Evolutionary conservation across 2,888 invertebrate genomes (phyloP), one percentile per base, ranked within the genome.

Genomic region (Leptopilina myrica): DNA sequence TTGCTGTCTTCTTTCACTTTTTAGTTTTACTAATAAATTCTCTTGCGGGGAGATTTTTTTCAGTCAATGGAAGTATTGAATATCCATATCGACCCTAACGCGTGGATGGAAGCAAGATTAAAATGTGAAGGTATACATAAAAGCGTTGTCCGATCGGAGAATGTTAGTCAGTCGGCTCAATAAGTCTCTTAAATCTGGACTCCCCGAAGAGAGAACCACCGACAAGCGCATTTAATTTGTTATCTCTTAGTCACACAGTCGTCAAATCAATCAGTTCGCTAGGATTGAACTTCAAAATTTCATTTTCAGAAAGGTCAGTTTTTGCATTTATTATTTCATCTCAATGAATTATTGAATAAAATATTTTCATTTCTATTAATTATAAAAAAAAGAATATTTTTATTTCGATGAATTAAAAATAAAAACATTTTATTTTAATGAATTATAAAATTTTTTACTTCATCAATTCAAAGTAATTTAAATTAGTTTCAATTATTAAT

Each of bases 121-220:
- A 73, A 73, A 56, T 73, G 73, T 56, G 73, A 33, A 26, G 73
- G 73, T 73, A 73, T 64, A 78, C 76, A 49, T 49, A 49, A 78
- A 78, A 78, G 65, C 78, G 59, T 76, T 76, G 76, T 56, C 78
- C 78, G 76, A 76, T 78, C 65, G 43, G 43, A 53, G 64, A 64
- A 66, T 59, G 64, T 33, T 73, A 46, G 78, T 78, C 78, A 78
- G 78, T 78, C 78, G 64, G 33, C 64, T 76, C 59, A 43, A 69
- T 78, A 66, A 65, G 73, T 40, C 67, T 66, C 46, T 33, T 20
- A 65, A 77, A 77, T 65, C 53, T 65, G 11, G 65, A 53, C 49
- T 26, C 53, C 56, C 73, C 56, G 14, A 56, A 56, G 73, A 33
- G 73, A 33, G 33, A 33, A 33, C 33, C 73, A 20, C 20, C 11